Conservation (phyloP, 2,888 invertebrate species). For the Nowickia ferox region DNA sequence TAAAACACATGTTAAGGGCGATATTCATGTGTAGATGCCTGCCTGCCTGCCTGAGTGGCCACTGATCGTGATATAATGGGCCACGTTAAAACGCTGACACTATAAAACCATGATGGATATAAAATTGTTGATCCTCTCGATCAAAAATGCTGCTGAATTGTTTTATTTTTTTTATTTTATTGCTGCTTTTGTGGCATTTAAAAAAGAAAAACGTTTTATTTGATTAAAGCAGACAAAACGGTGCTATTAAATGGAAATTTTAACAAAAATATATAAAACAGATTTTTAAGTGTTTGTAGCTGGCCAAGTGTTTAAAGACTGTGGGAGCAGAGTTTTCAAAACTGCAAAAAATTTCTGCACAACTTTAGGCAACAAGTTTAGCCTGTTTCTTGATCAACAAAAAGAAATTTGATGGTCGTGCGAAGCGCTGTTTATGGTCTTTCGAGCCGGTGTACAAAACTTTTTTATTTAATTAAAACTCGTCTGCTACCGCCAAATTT, state of each 20-base stretch:
- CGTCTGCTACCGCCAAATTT: too few species aligned
- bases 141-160: conserved; percentile 48
- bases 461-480: too few species aligned
- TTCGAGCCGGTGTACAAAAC: too few species aligned
- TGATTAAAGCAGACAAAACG: conserved; percentile 67
- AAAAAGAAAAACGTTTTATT: conserved; percentile 64
- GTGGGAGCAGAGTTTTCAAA: too few species aligned
- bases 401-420: too few species aligned
- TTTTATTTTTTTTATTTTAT: conserved; percentile 13
- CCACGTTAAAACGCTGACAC: conserved; percentile 47
- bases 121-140: conserved; percentile 60
- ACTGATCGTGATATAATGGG: conserved; percentile 55
- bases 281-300: background rate
- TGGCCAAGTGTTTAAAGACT: too few species aligned
- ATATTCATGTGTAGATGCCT: conserved; percentile 38
- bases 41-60: conserved; percentile 23
- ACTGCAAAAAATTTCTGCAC: too few species aligned
- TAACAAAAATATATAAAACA: background rate
- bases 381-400: too few species aligned
- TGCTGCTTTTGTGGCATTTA: conserved; percentile 15
- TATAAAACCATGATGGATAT: conserved; percentile 53
- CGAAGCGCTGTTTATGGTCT: too few species aligned
- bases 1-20: conserved; percentile 16
- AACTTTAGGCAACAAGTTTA: too few species aligned
- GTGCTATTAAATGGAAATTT: conserved; percentile 59